Conservation (phyloP, 2,888 invertebrate species). For the Lucinisca nassula region DNA sequence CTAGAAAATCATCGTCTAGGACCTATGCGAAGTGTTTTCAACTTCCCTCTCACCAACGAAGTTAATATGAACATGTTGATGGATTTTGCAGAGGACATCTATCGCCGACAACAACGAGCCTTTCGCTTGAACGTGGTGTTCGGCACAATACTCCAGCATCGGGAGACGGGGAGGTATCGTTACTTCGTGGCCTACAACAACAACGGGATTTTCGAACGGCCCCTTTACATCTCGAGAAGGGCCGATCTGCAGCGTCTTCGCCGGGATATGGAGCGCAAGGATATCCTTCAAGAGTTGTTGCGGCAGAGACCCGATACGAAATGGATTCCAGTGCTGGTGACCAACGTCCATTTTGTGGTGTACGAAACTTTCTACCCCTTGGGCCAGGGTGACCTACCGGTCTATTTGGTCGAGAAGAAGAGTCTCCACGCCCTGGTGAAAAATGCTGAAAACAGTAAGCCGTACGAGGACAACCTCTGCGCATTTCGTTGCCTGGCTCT, state of each 20-base stretch:
- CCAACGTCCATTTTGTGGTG: neutral
- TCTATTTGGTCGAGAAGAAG: neutral
- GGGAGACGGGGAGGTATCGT: conserved; percentile 18
- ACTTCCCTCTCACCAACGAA: neutral
- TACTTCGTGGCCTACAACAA: neutral
- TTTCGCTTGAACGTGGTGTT: conserved; percentile 39
- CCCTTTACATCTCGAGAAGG: no score
- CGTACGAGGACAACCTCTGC: neutral
- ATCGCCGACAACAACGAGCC: conserved; percentile 16
- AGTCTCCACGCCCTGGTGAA: neutral
- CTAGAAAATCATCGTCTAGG: neutral
- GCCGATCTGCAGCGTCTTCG: neutral
- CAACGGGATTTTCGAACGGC: neutral
- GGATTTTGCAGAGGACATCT: neutral
- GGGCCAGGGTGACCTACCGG: neutral
- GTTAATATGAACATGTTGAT: neutral
- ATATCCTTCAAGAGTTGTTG: neutral
- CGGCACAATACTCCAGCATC: conserved; percentile 35
- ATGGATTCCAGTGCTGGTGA: conserved; percentile 31
- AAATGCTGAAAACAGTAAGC: neutral
- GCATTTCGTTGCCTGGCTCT: neutral
- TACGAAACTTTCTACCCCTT: neutral
- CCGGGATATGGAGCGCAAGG: neutral
- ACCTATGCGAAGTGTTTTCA: neutral
- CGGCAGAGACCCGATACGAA: conserved; percentile 41